Conservation (phyloP, 2,888 invertebrate genomes). For the Dexiosoma caninum region DNA sequence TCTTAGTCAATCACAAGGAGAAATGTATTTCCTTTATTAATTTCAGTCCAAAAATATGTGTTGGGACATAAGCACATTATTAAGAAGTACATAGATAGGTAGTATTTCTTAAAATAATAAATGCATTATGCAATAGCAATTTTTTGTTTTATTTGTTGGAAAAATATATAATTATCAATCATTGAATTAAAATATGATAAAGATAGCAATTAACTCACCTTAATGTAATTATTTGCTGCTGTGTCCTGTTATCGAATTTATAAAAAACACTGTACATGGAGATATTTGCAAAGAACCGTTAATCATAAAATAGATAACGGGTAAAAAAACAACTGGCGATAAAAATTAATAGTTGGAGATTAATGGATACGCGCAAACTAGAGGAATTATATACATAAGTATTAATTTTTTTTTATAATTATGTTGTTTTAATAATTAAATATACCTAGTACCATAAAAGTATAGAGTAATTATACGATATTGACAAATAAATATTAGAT, state of each 20-base stretch:
- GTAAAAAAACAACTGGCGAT: not conserved
- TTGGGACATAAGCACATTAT: too few species aligned
- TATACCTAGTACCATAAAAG: not conserved
- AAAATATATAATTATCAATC: too few species aligned
- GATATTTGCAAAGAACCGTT: slow-evolving; percentile 48
- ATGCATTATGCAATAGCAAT: too few species aligned
- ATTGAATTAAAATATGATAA: too few species aligned
- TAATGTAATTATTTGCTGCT: slow-evolving; percentile 49
- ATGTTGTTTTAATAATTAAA: not conserved
- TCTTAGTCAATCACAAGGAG: too few species aligned
- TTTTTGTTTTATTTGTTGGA: too few species aligned
- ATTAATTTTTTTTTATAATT: too few species aligned
- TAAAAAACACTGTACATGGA: slow-evolving; percentile 58
- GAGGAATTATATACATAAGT: not conserved
- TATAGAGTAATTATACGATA: not conserved
- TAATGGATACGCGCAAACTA: not conserved
- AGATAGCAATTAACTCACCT: slow-evolving; percentile 52
- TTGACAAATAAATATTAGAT: slow-evolving; percentile 21
- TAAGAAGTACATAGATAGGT: too few species aligned
- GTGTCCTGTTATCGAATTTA: slow-evolving; percentile 57
- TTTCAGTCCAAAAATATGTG: too few species aligned
- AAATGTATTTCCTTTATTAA: too few species aligned
- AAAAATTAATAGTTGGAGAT: slow-evolving; percentile 29
- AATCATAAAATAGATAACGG: slow-evolving; percentile 25
- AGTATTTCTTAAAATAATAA: too few species aligned